These are phyloP conservation scores for Hyperoplus lanceolatus DNA, from an alignment of 2,797 vertebrate genomes.

Conservation along the genomic window DNA sequence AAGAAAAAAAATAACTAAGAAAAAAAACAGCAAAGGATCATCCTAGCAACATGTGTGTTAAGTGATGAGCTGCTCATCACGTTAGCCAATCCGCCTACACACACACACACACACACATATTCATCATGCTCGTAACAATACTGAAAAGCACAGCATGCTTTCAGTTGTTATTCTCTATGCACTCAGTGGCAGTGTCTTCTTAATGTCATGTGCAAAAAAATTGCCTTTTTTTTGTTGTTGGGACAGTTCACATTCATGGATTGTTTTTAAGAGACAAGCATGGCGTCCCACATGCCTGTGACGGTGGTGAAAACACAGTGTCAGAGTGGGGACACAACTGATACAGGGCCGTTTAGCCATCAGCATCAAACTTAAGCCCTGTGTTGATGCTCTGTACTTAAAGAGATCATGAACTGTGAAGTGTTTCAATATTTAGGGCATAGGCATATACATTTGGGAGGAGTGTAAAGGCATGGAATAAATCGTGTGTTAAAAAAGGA, in stretches of 20 bases:
- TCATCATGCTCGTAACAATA: constrained; percentile 37
- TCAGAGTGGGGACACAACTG: background rate
- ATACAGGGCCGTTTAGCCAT: constrained; percentile 14
- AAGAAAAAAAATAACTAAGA: background rate
- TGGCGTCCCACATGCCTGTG: constrained; percentile 30
- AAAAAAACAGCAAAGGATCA: constrained; percentile 41
- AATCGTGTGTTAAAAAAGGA: background rate
- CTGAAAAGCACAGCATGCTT: constrained; percentile 56
- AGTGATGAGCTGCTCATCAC: constrained; percentile 13
- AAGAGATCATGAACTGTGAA: background rate
- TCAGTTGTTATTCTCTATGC: constrained; percentile 62
- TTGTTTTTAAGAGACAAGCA: constrained; percentile 63
- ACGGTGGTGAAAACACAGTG: constrained; percentile 11
- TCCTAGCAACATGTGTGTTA: constrained; percentile 41
- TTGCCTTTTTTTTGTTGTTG: constrained; percentile 27
- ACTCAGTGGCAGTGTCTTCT: constrained; percentile 77
- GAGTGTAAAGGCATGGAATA: constrained; percentile 8
- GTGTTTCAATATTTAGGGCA: background rate
- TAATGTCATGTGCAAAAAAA: constrained; percentile 77
- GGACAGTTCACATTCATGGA: constrained; percentile 82
- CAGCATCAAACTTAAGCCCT: background rate
- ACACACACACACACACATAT: constrained; percentile 1
- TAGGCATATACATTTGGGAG: background rate
- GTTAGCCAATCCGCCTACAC: constrained; percentile 8
- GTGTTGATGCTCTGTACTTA: background rate